Conservation (phyloP, 2,113 vertebrate genomes). For the Stercorarius parasiticus region DNA sequence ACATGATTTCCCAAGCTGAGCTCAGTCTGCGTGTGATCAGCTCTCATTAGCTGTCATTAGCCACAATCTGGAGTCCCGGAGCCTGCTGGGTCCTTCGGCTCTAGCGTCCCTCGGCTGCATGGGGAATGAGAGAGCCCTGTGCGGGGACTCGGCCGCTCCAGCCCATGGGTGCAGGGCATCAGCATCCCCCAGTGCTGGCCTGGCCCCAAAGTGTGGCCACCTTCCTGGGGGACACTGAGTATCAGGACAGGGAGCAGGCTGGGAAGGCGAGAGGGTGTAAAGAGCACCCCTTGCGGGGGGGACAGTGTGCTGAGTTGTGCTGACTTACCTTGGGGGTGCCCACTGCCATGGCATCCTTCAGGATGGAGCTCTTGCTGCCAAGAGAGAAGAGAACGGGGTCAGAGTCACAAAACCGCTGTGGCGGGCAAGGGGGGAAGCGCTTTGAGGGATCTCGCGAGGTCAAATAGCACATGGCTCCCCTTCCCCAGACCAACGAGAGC, state of each 20-base stretch:
- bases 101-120: accelerated
- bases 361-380: constrained; percentile 89
- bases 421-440: neutral
- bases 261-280: neutral
- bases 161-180: accelerated
- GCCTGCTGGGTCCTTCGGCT: neutral
- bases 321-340: constrained; percentile 96
- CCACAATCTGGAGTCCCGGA: constrained; percentile 37
- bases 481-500: neutral
- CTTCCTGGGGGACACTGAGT: neutral
- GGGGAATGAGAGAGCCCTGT: neutral
- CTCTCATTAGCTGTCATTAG: constrained; percentile 50
- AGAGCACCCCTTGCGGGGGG: neutral
- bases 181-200: neutral
- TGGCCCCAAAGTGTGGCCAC: accelerated
- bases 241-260: neutral
- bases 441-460: neutral
- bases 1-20: constrained; percentile 23
- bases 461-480: neutral
- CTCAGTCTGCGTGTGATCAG: neutral
- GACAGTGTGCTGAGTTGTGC: neutral
- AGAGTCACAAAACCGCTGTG: neutral
- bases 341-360: constrained; percentile 89
- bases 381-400: constrained; percentile 71
- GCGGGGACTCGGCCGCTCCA: neutral